Evolutionary conservation across 2,888 invertebrate species (phyloP).

Genomic region (Tillus elongatus): DNA sequence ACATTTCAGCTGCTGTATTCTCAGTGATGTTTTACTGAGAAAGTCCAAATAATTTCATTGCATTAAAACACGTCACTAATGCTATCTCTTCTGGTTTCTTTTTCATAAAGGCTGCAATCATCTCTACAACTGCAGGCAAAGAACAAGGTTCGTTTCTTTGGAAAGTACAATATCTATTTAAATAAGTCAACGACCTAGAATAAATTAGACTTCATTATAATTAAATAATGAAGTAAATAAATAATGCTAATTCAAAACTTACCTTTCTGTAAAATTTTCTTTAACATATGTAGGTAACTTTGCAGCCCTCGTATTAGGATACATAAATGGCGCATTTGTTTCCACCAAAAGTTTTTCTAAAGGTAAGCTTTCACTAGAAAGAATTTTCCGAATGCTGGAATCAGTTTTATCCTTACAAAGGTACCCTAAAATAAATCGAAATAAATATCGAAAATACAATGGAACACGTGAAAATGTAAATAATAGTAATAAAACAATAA

Average conservation of each 20-base stretch:
- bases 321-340: constrained; percentile 94
- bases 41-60: constrained; percentile 79
- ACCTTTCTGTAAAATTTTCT: constrained; percentile 78
- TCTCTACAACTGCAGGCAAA: constrained; percentile 83
- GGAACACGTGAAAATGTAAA: constrained; percentile 8
- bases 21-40: constrained; percentile 57
- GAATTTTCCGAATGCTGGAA: constrained; percentile 73
- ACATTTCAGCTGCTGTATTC: too few species aligned
- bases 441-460: not conserved
- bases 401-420: constrained; percentile 89
- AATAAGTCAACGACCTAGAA: constrained; percentile 64
- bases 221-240: too few species aligned
- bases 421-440: constrained; percentile 47
- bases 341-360: constrained; percentile 79
- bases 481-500: constrained; percentile 2
- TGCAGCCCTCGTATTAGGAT: constrained; percentile 86
- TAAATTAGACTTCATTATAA: constrained; percentile 6
- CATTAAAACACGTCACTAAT: constrained; percentile 82
- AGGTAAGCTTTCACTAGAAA: constrained; percentile 73
- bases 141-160: constrained; percentile 95
- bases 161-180: constrained; percentile 87
- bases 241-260: too few species aligned
- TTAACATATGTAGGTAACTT: constrained; percentile 83
- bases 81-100: constrained; percentile 84
- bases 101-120: constrained; percentile 86